A percentile compares a stretch with the other conserved stretches of the same genome.
Evolutionary conservation across 2,888 invertebrate genomes (phyloP).

Genomic region (Lamproptera curius): DNA sequence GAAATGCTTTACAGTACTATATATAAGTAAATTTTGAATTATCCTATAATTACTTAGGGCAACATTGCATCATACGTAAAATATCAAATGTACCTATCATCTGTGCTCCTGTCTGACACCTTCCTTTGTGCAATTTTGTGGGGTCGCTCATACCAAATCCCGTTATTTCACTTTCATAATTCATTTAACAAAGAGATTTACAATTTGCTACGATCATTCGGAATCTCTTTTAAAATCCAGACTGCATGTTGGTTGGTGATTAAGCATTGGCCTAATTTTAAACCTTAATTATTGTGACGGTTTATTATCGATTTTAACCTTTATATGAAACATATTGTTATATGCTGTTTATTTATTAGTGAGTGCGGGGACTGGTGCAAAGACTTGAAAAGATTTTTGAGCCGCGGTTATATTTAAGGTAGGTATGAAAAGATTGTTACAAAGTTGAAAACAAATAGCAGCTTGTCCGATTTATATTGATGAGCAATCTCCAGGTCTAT

Average conservation of each 20-base stretch:
- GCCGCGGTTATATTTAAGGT: conserved; percentile 68
- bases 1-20: no score
- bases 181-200: conserved; percentile 65
- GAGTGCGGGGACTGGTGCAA: conserved; percentile 50
- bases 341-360: conserved; percentile 69
- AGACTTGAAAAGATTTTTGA: conserved; percentile 62
- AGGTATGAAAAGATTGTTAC: conserved; percentile 35
- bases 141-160: conserved; percentile 66
- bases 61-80: not conserved
- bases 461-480: not conserved
- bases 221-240: conserved; percentile 38
- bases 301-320: conserved; percentile 69
- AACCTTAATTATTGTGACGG: conserved; percentile 51
- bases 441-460: conserved; percentile 3
- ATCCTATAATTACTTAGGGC: no score
- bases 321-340: conserved; percentile 53
- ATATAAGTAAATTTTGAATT: no score
- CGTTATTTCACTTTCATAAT: conserved; percentile 73
- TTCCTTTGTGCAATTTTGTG: conserved; percentile 62
- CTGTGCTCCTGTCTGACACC: conserved; percentile 43
- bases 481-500: conserved; percentile 10
- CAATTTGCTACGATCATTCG: conserved; percentile 52
- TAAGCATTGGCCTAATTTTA: conserved; percentile 45
- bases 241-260: conserved; percentile 39
- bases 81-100: conserved; percentile 5